These are phyloP conservation scores for Leptinotarsa peninsularis DNA, from an alignment of 2,888 invertebrate species.

Conservation along the genomic window DNA sequence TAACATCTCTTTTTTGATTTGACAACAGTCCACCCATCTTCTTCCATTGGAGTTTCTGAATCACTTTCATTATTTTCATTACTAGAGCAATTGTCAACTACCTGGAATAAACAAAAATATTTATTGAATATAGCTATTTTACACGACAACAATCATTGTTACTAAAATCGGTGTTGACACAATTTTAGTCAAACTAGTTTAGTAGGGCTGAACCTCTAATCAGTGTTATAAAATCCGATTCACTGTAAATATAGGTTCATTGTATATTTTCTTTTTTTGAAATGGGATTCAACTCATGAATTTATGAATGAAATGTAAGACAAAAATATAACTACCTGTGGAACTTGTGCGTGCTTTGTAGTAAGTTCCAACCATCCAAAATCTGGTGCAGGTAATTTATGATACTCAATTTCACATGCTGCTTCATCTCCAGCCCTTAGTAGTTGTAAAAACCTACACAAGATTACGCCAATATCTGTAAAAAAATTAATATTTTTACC, in stretches of 20 bases:
- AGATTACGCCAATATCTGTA: constrained; percentile 72
- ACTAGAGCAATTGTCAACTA: constrained; percentile 36
- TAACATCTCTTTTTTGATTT: constrained; percentile 62
- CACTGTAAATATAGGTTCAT: no score
- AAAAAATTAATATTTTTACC: constrained; percentile 48
- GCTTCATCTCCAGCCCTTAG: constrained; percentile 70
- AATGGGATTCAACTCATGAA: no score
- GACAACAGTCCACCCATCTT: constrained; percentile 78
- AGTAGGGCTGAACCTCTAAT: no score
- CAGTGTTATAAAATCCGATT: no score
- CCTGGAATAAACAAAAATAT: constrained; percentile 26
- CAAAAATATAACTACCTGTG: constrained; percentile 34
- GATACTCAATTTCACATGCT: constrained; percentile 71
- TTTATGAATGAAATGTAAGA: background rate
- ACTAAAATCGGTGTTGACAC: no score
- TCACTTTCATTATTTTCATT: constrained; percentile 35
- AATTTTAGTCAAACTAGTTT: no score
- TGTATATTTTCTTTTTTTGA: no score
- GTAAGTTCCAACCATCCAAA: constrained; percentile 54
- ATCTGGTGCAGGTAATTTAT: constrained; percentile 72
- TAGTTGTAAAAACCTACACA: constrained; percentile 71
- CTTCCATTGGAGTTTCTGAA: constrained; percentile 60
- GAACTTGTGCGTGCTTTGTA: constrained; percentile 31
- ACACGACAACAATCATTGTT: no score
- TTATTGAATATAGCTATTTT: background rate